phyloP scores from a whole-genome alignment of 2,888 invertebrate species.

The Drosophila helvetica region DNA sequence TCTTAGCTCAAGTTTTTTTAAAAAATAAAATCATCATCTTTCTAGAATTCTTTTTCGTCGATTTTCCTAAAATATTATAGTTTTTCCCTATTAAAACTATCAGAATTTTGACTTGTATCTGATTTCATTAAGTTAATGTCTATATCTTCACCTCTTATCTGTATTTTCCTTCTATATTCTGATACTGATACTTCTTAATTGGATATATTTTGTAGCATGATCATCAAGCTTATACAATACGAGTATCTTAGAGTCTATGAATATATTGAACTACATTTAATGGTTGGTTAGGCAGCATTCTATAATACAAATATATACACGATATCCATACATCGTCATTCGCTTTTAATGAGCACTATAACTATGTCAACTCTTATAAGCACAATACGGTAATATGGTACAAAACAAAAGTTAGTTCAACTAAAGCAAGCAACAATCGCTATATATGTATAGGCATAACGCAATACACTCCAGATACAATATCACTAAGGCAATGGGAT shows the following conservation, averaged over 20 bases:
- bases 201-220: slow-evolving; percentile 25
- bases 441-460: slow-evolving; percentile 30
- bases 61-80: background rate
- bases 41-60: no score
- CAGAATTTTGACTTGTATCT: background rate
- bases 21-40: no score
- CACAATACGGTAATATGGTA: slow-evolving; percentile 44
- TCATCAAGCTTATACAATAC: slow-evolving; percentile 59
- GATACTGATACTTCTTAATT: no score
- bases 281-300: slow-evolving; percentile 65
- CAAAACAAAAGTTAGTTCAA: slow-evolving; percentile 41
- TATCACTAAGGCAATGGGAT: slow-evolving; percentile 30
- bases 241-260: background rate
- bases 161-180: background rate
- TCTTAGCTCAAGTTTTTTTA: no score
- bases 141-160: no score
- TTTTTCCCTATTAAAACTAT: background rate
- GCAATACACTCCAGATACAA: slow-evolving; percentile 10
- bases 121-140: background rate
- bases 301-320: slow-evolving; percentile 53
- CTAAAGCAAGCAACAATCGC: slow-evolving; percentile 60
- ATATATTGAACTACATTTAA: slow-evolving; percentile 37
- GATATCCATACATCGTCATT: slow-evolving; percentile 32
- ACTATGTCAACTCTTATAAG: slow-evolving; percentile 32
- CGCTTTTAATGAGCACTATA: slow-evolving; percentile 6